Evolutionary conservation across 2,113 vertebrate genomes (phyloP), one percentile per base, ranked within the genome.

Genomic region (Salvelinus fontinalis): DNA sequence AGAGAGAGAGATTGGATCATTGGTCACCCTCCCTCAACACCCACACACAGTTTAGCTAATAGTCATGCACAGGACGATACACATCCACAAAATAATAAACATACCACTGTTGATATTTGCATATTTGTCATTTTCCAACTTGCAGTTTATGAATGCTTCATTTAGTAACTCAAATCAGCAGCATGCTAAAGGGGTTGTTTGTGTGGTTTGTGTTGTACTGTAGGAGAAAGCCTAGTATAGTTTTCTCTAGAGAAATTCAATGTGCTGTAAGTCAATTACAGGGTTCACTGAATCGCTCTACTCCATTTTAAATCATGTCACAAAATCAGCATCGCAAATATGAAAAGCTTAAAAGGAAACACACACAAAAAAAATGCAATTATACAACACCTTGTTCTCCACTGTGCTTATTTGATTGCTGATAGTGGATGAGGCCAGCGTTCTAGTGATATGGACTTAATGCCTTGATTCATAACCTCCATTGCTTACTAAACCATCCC

Each of bases 181-280:
- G 8, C 59, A 24, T 62, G n/a, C 16, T 62, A 24, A 62, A 62
- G 2, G n/a, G 39, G 3, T 39, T 39, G 5, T 20, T 62, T 22
- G 9, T 22, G 59, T 11, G 1, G 4, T 44, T 44, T 44, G 39
- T 54, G 51, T 54, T 54, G 51, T 62, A 24, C 59, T 24, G 8
- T 62, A 2, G 49, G 20, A 54, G 16, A 54, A 54, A 54, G 16
- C 39, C 39, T 18, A 18, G 13, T 44, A 44, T 44, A 11, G 16
- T 49, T 78, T 71, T 77, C 75, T 81, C 72, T 59, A 13, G 12
- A 68, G 75, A 66, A 67, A 77, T 65, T 48, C 60, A 57, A 62
- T 69, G 77, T 49, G 74, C 76, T 71, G 22, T 80, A 57, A 82
- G 76, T 34, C 81, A 85, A 87, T 82, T 84, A 82, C 71, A 84